These are phyloP conservation scores for Branchipolynoe longqiensis DNA, from an alignment of 2,888 invertebrate genomes.

Conservation along the genomic window DNA sequence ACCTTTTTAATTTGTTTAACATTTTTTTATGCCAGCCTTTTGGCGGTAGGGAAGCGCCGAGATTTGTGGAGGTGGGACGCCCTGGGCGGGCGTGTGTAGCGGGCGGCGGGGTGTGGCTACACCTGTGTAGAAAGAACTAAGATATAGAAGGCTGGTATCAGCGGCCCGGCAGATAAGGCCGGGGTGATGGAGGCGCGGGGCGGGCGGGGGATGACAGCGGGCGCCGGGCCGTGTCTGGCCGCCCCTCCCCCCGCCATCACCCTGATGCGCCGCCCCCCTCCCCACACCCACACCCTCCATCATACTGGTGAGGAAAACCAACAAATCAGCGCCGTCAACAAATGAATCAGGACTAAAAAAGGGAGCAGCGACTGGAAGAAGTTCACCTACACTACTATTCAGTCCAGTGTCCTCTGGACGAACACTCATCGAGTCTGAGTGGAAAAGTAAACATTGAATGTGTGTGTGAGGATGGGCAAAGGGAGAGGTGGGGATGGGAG, in stretches of 20 bases:
- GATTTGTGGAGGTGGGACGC: background rate
- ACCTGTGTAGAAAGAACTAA: constrained; percentile 10
- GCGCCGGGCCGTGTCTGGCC: background rate
- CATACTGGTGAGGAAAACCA: background rate
- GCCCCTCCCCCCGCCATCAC: background rate
- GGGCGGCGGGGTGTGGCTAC: background rate
- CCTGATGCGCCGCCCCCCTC: background rate
- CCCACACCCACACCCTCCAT: background rate
- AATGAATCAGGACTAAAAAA: too few relatives aligned
- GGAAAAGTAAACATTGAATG: too few relatives aligned
- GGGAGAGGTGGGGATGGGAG: too few relatives aligned
- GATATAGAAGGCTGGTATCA: background rate
- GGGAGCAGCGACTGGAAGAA: background rate
- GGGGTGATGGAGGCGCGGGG: constrained; percentile 4
- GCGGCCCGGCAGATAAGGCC: background rate
- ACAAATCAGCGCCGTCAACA: constrained; percentile 9
- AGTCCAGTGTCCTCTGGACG: too few relatives aligned
- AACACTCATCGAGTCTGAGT: too few relatives aligned
- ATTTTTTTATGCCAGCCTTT: too few relatives aligned
- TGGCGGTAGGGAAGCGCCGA: too few relatives aligned
- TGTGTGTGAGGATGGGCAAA: too few relatives aligned
- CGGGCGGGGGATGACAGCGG: background rate
- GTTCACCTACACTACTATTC: too few relatives aligned
- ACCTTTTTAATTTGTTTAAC: too few relatives aligned
- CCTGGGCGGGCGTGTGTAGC: background rate